Evolutionary conservation across 2,888 invertebrate species (phyloP).

Genomic region (Drosophila aldrichi): DNA sequence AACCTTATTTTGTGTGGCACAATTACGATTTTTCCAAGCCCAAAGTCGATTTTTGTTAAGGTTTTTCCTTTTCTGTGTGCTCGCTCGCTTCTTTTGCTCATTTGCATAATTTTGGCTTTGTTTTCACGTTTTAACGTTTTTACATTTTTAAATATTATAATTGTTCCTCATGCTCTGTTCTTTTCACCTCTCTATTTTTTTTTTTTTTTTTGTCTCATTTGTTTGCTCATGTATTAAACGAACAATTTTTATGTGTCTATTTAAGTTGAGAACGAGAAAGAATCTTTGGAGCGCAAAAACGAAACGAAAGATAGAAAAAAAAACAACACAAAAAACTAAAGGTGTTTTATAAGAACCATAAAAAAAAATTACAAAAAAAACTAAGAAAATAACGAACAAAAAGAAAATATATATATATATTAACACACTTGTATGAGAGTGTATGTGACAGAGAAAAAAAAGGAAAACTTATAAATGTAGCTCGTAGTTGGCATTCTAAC

Average conservation of each 20-base stretch:
- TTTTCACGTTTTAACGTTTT: constrained; percentile 14
- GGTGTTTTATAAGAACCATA: constrained; percentile 22
- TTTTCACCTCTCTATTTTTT: constrained; percentile 27
- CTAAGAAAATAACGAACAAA: constrained; percentile 35
- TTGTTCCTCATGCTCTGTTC: constrained; percentile 69
- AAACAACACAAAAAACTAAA: constrained; percentile 18
- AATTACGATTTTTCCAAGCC: constrained; percentile 39
- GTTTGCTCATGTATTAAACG: constrained; percentile 55
- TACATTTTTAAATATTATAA: constrained; percentile 26
- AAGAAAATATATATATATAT: constrained; percentile 32
- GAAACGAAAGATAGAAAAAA: constrained; percentile 21
- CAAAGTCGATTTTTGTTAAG: constrained; percentile 45
- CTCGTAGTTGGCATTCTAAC: constrained; percentile 61
- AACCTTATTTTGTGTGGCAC: constrained; percentile 17
- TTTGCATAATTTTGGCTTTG: constrained; percentile 39
- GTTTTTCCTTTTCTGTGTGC: constrained; percentile 33
- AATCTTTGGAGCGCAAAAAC: constrained; percentile 46
- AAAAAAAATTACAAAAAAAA: constrained; percentile 38
- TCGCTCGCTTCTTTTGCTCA: constrained; percentile 47
- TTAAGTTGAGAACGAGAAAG: constrained; percentile 41
- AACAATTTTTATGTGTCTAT: constrained; percentile 40
- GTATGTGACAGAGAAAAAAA: constrained; percentile 36
- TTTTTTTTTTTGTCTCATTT: constrained; percentile 41
- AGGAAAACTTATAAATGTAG: constrained; percentile 57
- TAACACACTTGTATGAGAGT: constrained; percentile 42